These are phyloP conservation scores for Trissonchulus sp. DNA, from an alignment of 2,888 invertebrate species.

Conservation along the genomic window DNA sequence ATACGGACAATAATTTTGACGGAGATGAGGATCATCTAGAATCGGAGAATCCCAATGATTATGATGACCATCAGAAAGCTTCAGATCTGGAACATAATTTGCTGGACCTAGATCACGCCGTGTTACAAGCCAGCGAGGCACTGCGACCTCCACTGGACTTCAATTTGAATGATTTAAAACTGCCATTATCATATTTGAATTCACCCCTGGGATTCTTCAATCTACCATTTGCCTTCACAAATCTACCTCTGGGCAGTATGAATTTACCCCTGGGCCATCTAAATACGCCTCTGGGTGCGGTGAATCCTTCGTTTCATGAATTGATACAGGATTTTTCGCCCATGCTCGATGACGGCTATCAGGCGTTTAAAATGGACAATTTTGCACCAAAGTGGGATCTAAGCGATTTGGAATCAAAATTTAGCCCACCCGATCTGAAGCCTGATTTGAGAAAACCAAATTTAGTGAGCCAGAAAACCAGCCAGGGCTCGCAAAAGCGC, in stretches of 20 bases:
- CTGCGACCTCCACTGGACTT: conserved; percentile 18
- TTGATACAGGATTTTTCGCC: conserved; percentile 27
- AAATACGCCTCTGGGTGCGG: conserved; percentile 26
- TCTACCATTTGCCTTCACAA: conserved; percentile 29
- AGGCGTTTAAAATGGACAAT: not conserved
- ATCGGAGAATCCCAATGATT: not conserved
- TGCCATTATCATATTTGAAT: conserved; percentile 31
- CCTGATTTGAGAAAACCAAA: not conserved
- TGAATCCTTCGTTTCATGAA: conserved; percentile 29
- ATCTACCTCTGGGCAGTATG: conserved; percentile 28
- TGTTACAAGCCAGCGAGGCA: conserved; percentile 9
- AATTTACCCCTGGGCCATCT: conserved; percentile 29
- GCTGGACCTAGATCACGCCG: not conserved
- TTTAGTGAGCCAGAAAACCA: not conserved
- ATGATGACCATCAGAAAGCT: not conserved
- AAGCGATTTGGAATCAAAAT: not conserved
- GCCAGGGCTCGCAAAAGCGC: not conserved
- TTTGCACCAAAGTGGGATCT: not conserved
- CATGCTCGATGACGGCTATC: not conserved
- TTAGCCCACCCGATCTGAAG: not conserved
- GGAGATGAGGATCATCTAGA: not conserved
- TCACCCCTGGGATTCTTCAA: conserved; percentile 33
- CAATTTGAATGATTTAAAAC: conserved; percentile 16
- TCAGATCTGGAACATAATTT: not conserved
- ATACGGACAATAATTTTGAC: no score